Conservation (phyloP, 53 echinoderm and acorn worm genomes). For the Holothuria scabra region DNA sequence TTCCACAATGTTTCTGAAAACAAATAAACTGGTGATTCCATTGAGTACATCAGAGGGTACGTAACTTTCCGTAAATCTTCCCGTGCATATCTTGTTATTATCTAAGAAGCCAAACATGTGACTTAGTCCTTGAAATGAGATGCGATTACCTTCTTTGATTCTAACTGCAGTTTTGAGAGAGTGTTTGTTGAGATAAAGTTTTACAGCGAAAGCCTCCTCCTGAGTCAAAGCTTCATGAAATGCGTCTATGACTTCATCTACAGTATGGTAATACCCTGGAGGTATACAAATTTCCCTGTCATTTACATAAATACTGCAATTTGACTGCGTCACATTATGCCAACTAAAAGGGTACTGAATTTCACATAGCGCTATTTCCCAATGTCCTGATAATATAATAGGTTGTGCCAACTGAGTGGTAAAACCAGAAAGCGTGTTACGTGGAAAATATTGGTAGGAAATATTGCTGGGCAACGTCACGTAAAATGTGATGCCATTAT, state of each 20-base stretch:
- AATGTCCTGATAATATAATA: constrained; percentile 13
- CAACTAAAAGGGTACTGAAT: constrained; percentile 52
- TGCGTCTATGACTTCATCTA: not conserved
- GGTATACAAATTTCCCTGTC: constrained; percentile 23
- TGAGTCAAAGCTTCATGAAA: constrained; percentile 2
- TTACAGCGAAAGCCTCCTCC: not conserved
- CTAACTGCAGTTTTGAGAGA: too few relatives aligned
- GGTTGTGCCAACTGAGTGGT: constrained; percentile 35
- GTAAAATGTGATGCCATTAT: constrained; percentile 64
- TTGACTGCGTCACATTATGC: not conserved
- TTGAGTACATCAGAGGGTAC: constrained; percentile 54
- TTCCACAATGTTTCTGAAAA: constrained; percentile 69
- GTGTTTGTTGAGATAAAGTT: too few relatives aligned
- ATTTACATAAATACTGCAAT: not conserved
- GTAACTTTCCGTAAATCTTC: not conserved
- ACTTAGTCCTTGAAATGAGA: not conserved
- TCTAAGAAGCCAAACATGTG: constrained; percentile 32
- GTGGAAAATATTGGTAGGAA: constrained; percentile 55
- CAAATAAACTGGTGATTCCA: constrained; percentile 60
- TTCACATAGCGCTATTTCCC: constrained; percentile 57
- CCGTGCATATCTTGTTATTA: constrained; percentile 14
- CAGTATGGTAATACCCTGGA: not conserved
- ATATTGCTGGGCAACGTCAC: constrained; percentile 78
- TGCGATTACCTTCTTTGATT: not conserved
- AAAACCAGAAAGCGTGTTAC: constrained; percentile 58